These are phyloP conservation scores for Forbesichthys papilliferus DNA, from an alignment of 2,113 vertebrate genomes.

Conservation along the genomic window DNA sequence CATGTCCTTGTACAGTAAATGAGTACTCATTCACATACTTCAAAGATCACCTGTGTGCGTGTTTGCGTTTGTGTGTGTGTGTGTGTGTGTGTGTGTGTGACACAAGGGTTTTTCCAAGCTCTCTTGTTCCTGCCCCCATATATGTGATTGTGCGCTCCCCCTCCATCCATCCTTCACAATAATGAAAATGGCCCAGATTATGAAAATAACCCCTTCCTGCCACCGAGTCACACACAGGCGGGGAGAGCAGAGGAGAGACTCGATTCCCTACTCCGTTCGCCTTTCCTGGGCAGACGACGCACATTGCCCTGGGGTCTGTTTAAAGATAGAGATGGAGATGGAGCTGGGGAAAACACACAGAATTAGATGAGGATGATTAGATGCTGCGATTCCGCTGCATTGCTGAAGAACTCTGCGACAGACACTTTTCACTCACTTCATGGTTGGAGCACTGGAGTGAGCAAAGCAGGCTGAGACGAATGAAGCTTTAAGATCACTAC, in stretches of 20 bases:
- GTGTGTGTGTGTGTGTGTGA: conserved; percentile 14
- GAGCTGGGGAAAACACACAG: conserved; percentile 32
- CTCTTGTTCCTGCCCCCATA: conserved; percentile 27
- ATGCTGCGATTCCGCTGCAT: conserved; percentile 27
- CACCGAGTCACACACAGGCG: conserved; percentile 17
- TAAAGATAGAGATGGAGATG: conserved; percentile 46
- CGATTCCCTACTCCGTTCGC: conserved; percentile 31
- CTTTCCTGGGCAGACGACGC: conserved; percentile 12
- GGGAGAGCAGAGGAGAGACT: conserved; percentile 20
- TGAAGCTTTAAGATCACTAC: too few relatives aligned
- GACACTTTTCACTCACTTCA: conserved; percentile 41
- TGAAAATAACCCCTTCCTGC: conserved; percentile 38
- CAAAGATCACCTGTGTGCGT: neutral
- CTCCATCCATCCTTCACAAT: conserved; percentile 25
- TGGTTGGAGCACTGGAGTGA: conserved; percentile 17
- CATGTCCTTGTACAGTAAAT: neutral
- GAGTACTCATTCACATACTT: conserved; percentile 2
- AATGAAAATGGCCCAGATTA: conserved; percentile 60
- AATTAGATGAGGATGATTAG: conserved; percentile 56
- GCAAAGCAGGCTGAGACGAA: too few relatives aligned
- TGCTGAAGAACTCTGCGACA: conserved; percentile 49
- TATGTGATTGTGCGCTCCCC: conserved; percentile 30
- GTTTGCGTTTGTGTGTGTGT: conserved; percentile 5
- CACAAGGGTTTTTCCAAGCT: conserved; percentile 23
- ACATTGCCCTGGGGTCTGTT: conserved; percentile 41